Evolutionary conservation across 53 echinoderm and acorn worm species (phyloP), one percentile per base, ranked within the genome.

Genomic region (Patiria pectinifera): DNA sequence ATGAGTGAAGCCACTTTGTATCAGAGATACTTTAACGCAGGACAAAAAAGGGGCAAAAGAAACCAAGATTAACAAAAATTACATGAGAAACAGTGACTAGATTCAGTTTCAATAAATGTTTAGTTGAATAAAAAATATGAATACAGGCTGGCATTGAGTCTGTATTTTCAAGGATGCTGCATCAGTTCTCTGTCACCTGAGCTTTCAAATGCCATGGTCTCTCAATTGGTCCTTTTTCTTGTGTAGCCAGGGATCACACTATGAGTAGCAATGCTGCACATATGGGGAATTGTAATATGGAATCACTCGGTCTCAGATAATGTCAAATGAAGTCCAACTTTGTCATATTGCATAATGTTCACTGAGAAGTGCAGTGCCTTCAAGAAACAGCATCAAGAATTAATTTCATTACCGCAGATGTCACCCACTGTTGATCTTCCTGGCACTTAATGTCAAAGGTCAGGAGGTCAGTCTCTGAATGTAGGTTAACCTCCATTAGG

Each of bases 371-470:
- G 74, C 18, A 47, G 23, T 91, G 82, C 71, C 72, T 91, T 91
- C 63, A 82, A 45, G 82, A 69, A 3, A 81, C 47, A n/a, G 82
- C 71, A 69, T 82, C 82, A 45, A 69, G 23, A n/a, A 71, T 69
- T 71, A 81, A 70, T 70, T 91, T 69, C 82, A 69, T 69, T 63
- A 91, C 82, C 6, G 48, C 3, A 14, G 78, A 78, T 18, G 78
- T 59, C 25, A 59, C 45, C 18, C 25, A 90, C 48, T 45, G 69
- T 46, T 90, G 82, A 81, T 80, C 90, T 81, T 22, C 81, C 9
- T 81, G 70, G 59, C 86, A 86, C 86, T 70, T 86, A 22, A 92
- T 66, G 82, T 86, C 87, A 76, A 92, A 92, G 58, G 93, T 92
- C 87, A 92, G 60, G 45, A 92, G 80, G 82, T 87, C 93, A 71